Base-by-base conservation (phyloP, 1,140 invertebrate genomes). In the Rhagoletis pomonella region DNA sequence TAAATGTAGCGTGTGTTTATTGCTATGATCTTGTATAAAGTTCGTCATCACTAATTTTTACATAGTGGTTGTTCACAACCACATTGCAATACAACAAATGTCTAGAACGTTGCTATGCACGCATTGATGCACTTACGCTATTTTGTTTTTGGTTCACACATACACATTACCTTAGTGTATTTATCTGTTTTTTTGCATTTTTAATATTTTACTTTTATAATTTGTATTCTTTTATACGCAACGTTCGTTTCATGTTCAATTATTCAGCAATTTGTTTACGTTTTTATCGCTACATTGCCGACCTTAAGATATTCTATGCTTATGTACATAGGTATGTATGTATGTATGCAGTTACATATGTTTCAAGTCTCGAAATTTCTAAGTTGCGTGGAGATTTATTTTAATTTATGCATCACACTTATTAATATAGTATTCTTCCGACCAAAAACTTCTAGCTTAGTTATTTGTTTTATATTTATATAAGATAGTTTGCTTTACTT, bases 401-500 rank as follows among this genome's bases (percentile, higher is more conserved):
- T 67, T 10, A 67, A 10, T 67, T 67, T 67, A 67, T 39, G 4
- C 29, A 12, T 4, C 39, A 67, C 29, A 67, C 29, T 67, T 29
- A 65, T 39, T 67, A 39, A 67, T 67, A 67, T 3, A 29, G 19
- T 3, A 7, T 67, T 29, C 29, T 9, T 29, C 39, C 64, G 29
- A 12, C 10, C 29, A 67, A 42, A 0, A 64, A 29, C n/a, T 64
- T 29, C 29, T 64, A 19, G 14, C 39, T 9, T 39, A 14, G 0
- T 42, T 67, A 67, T 42, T 39, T 14, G 12, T 67, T 67, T 67
- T 29, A 12, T 67, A 3, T n/a, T 47, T 5, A 73, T n/a, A 29
- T 65, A n/a, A n/a, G 44, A 44, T 73, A 42, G 17, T 73, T 73
- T 73, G 67, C 42, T 73, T 73, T 73, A 73, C 4, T 73, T 44